Percentiles rank a stretch among this genome's conserved stretches.
These are phyloP conservation scores for Mesocentrotus franciscanus DNA, from an alignment of 53 echinoderm and acorn worm genomes.

Conservation along the genomic window DNA sequence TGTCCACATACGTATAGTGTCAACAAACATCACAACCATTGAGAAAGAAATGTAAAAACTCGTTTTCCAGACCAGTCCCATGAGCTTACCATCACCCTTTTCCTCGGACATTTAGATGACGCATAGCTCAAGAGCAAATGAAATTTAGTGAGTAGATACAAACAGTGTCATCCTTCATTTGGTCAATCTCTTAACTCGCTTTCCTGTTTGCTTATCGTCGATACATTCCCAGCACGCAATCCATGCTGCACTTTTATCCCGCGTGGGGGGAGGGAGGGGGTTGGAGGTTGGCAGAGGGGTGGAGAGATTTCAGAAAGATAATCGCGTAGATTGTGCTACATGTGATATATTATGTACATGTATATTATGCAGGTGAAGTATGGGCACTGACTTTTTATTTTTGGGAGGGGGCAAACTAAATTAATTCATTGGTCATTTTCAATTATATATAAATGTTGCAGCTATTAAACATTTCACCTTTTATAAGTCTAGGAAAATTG, in stretches of 20 bases:
- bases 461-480: neutral
- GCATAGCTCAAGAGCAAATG: conserved; percentile 27
- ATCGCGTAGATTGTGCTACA: neutral
- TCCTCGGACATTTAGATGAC: neutral
- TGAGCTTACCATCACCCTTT: neutral
- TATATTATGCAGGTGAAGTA: neutral
- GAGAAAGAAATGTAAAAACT: neutral
- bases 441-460: neutral
- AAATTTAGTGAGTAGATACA: conserved; percentile 31
- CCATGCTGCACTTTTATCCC: neutral
- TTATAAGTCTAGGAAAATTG: neutral
- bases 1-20: neutral
- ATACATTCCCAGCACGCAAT: conserved; percentile 33
- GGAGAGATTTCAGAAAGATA: neutral
- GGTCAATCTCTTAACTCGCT: conserved; percentile 49
- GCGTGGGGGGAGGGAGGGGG: neutral
- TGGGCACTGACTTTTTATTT: neutral
- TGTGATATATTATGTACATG: neutral
- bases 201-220: conserved; percentile 50
- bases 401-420: too few relatives aligned
- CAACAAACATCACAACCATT: neutral
- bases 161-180: conserved; percentile 63
- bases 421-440: neutral
- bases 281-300: neutral
- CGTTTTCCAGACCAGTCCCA: neutral